Conservation (phyloP, 2,113 vertebrate genomes). For the Columba janthina region DNA sequence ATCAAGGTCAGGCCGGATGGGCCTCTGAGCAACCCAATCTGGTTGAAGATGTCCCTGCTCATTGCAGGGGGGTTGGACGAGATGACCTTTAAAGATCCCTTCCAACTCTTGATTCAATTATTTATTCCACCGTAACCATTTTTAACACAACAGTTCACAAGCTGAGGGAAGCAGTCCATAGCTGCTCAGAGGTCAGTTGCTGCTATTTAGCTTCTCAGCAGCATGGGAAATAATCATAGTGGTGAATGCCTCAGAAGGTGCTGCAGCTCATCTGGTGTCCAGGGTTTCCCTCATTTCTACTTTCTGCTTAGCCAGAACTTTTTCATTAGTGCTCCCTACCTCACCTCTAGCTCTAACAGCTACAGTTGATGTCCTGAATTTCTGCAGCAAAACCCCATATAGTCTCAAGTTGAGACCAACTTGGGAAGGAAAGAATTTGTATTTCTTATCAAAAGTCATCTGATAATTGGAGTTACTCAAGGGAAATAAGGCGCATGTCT, state of each 20-base stretch:
- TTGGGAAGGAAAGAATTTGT: neutral
- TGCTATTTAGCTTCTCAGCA: neutral
- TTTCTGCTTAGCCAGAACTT: neutral
- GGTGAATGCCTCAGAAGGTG: neutral
- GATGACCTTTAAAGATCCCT: no score
- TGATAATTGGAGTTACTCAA: neutral
- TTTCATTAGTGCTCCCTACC: neutral
- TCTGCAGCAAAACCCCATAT: neutral
- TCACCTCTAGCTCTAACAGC: neutral
- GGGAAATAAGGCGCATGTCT: neutral
- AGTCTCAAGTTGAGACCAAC: neutral
- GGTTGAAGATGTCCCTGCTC: no score
- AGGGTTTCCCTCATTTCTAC: rapidly evolving
- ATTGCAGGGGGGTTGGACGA: no score
- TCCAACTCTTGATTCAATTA: no score
- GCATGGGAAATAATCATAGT: neutral
- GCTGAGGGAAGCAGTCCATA: neutral
- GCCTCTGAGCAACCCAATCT: no score
- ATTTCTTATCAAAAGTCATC: neutral
- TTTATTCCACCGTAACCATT: neutral
- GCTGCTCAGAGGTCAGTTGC: neutral
- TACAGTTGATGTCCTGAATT: neutral
- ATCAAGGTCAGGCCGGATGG: no score
- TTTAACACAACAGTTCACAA: neutral
- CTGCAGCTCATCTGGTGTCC: neutral